Evolutionary conservation across 2,113 vertebrate genomes (phyloP).

Genomic region (Rousettus leschenaultii): DNA sequence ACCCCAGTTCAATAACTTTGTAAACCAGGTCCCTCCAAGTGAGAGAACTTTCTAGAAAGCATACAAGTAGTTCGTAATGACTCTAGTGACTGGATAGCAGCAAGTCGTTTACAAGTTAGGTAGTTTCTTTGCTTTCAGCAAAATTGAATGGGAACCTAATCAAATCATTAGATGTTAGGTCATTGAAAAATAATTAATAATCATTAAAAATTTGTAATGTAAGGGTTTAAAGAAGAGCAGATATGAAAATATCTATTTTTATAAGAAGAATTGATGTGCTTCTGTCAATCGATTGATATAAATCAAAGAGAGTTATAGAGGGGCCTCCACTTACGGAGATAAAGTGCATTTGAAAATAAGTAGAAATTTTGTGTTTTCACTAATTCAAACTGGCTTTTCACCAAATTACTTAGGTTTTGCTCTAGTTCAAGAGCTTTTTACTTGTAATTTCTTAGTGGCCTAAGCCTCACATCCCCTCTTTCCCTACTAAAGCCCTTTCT

Average conservation of each 20-base stretch:
- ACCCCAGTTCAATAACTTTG: neutral
- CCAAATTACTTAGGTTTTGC: neutral
- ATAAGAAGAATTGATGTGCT: neutral
- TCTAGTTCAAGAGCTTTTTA: neutral
- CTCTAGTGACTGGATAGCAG: neutral
- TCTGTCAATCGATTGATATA: neutral
- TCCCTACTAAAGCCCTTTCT: neutral
- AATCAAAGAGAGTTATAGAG: neutral
- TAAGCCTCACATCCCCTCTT: neutral
- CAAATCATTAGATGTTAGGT: neutral
- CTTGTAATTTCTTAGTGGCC: no score
- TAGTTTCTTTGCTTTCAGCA: conserved; percentile 20
- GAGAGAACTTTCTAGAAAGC: conserved; percentile 30
- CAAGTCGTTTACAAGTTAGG: neutral
- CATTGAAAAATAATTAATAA: neutral
- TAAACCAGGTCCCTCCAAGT: neutral
- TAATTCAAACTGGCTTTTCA: neutral
- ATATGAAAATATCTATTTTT: neutral
- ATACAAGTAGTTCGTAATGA: neutral
- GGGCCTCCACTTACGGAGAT: neutral
- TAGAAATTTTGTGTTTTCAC: neutral
- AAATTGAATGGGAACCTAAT: neutral
- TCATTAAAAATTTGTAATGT: neutral
- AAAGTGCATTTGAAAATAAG: neutral
- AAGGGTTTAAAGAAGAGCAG: neutral